Evolutionary conservation across 2,888 invertebrate genomes (phyloP).

Genomic region (Shargacucullia verbasci): DNA sequence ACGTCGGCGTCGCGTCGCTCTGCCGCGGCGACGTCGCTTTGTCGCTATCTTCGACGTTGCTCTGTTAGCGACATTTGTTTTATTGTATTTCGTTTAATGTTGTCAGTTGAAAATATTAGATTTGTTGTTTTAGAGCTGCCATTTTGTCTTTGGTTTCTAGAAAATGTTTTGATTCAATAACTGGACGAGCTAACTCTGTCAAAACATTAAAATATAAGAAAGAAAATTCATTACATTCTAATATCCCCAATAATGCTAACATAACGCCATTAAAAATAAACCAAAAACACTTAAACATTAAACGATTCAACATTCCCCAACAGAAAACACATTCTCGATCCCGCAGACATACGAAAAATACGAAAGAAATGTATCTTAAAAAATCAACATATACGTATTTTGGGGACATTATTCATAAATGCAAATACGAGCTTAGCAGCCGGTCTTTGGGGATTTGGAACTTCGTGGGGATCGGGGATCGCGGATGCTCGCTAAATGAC

Average conservation of each 20-base stretch:
- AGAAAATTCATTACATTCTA: too few relatives aligned
- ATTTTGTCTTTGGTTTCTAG: background rate
- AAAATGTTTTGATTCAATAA: background rate
- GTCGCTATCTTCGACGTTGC: slow-evolving; percentile 30
- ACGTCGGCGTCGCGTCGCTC: too few relatives aligned
- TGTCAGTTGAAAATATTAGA: background rate
- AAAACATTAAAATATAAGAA: too few relatives aligned
- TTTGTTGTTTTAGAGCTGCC: background rate
- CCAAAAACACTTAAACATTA: slow-evolving; percentile 17
- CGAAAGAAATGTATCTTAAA: slow-evolving; percentile 54
- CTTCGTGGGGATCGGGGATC: slow-evolving; percentile 34
- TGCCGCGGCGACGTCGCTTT: slow-evolving; percentile 35
- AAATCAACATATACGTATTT: slow-evolving; percentile 53
- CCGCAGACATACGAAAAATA: slow-evolving; percentile 28
- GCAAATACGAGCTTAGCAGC: slow-evolving; percentile 59
- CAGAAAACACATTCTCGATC: slow-evolving; percentile 18
- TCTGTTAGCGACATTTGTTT: slow-evolving; percentile 34
- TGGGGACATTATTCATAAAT: slow-evolving; percentile 66
- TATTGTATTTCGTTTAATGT: slow-evolving; percentile 19
- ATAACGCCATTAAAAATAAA: slow-evolving; percentile 12
- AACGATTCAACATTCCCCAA: slow-evolving; percentile 6
- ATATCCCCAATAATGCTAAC: too few relatives aligned
- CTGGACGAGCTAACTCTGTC: too few relatives aligned
- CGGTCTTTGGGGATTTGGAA: slow-evolving; percentile 52
- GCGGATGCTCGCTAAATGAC: slow-evolving; percentile 53